Percentiles rank a stretch among this genome's conserved stretches.
phyloP scores from a whole-genome alignment of 2,113 vertebrate species.

The Antigone vipio region DNA sequence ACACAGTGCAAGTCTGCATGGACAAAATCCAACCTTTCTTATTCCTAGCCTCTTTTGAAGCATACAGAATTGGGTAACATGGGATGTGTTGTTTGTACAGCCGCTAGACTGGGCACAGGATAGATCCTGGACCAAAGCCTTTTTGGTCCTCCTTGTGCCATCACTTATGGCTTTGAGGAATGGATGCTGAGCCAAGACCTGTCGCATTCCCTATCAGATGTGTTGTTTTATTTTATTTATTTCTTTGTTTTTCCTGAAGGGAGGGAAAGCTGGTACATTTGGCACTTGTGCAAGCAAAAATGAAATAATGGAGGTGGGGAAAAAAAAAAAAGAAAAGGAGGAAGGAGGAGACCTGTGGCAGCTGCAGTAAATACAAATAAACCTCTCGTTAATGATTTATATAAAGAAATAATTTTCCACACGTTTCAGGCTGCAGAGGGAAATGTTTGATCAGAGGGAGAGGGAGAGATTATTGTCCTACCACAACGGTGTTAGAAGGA shows the following conservation, averaged over 20 bases:
- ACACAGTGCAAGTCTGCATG: neutral
- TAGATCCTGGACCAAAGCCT: neutral
- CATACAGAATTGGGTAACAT: neutral
- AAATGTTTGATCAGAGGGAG: conserved; percentile 30
- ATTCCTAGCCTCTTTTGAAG: neutral
- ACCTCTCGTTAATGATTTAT: conserved; percentile 30
- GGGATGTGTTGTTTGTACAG: neutral
- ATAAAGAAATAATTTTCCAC: neutral
- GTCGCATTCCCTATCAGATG: neutral
- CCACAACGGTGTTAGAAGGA: neutral
- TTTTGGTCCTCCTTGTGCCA: neutral
- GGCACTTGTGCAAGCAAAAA: neutral
- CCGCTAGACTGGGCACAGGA: neutral
- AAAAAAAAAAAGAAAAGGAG: no score
- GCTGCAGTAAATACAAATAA: conserved; percentile 25
- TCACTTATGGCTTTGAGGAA: neutral
- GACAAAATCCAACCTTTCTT: neutral
- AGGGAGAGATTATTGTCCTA: neutral
- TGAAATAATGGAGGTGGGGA: neutral
- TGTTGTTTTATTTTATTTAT: neutral
- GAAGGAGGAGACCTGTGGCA: neutral
- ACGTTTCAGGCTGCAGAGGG: neutral
- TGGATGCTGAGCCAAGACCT: neutral
- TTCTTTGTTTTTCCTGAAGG: neutral
- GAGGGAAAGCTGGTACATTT: neutral